A percentile compares a stretch with the other conserved stretches of the same genome.
Conservation (phyloP, 2,113 vertebrate genomes). For the Paratilapia polleni region DNA sequence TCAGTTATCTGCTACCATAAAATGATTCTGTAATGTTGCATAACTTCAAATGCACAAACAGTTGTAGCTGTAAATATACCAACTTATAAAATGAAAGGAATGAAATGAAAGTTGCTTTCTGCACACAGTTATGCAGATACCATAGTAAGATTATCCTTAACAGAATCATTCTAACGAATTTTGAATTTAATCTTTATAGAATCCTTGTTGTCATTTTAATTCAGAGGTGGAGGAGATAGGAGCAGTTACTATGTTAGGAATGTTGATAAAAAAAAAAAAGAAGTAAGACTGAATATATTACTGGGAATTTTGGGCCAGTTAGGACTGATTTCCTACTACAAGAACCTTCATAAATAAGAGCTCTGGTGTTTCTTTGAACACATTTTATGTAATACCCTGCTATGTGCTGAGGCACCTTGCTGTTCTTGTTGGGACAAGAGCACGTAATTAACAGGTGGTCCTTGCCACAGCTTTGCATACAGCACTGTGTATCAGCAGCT, state of each 20-base stretch:
- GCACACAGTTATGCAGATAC: background rate
- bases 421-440: slow-evolving; percentile 66
- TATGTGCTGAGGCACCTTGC: background rate
- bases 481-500: slow-evolving; percentile 5
- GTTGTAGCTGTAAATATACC: background rate
- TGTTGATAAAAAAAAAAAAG: background rate
- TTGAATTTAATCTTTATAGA: background rate
- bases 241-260: background rate
- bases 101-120: background rate
- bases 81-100: background rate
- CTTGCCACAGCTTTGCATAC: slow-evolving; percentile 17
- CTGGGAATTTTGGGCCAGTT: background rate
- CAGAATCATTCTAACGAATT: background rate
- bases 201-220: background rate
- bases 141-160: background rate
- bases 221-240: background rate
- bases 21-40: background rate
- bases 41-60: background rate
- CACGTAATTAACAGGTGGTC: slow-evolving; percentile 68
- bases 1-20: background rate
- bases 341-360: background rate
- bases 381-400: background rate
- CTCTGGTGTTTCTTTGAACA: slow-evolving; percentile 6
- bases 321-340: background rate
- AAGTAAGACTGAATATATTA: background rate